Base-by-base conservation (phyloP, 2,113 vertebrate genomes). In the Thunnus thynnus region DNA sequence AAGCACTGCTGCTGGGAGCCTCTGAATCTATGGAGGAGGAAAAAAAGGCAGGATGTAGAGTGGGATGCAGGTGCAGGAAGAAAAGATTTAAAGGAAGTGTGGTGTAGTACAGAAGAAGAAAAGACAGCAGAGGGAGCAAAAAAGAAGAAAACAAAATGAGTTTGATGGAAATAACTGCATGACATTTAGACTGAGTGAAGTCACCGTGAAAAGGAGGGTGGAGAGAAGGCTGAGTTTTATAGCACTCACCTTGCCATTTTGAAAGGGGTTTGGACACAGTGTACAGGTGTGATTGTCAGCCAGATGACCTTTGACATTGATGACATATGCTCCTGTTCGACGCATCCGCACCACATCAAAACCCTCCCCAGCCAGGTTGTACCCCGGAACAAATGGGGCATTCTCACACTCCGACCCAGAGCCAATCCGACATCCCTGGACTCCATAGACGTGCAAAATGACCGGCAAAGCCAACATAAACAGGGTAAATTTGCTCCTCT, bases 281-380 rank as follows among this genome's bases (percentile, higher is more conserved):
- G 91, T 94, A 17, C 95, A 96, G 16, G 92, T 94, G 79, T 66
- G 20, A 64, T 95, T 96, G 67, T 92, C 88, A 14, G 2, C 72
- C 44, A 88, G 51, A 73, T 94, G 85, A 56, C 85, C 88, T 82
- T 95, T 94, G 62, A 95, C 90, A 27, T 96, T 92, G 46, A 96
- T 95, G 72, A 96, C 89, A 50, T 94, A 96, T 0, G 94, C 95
- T 8, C 95, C 94, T 3, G 94, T 96, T 4, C 93, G 91, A 6
- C 77, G 88, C 94, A 96, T 91, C 3, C 75, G 82, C 32, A 96
- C 95, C 68, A 96, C 92, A 25, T 96, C 94, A 18, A 95, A 96
- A 44, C 95, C 95, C 62, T 96, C 95, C n/a, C 95, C 95, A 2
- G 93, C 95, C 52, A 96, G 92, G 79, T 95, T 95, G 88, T 95